Base-by-base conservation (phyloP, 2,888 invertebrate species). In the Archips crataeganus region DNA sequence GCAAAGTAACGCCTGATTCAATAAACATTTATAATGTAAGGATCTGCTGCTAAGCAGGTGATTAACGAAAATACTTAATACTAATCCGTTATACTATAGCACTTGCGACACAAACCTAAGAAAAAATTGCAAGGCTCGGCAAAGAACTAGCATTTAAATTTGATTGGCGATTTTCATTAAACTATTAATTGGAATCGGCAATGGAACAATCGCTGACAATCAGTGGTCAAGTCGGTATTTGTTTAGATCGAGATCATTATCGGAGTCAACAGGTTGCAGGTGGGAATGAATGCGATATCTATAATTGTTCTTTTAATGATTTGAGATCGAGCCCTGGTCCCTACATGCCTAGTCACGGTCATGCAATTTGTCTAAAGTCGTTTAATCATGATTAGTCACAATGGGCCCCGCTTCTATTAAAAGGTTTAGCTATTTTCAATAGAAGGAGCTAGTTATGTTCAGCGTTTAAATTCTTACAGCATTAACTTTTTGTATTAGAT, bases 351-450 rank as follows among this genome's bases (percentile, higher is more conserved):
- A 94, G 94, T 95, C 94, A 95, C 85, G 94, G 89, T 82, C 91
- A 92, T 91, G 94, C 94, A 95, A 95, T 94, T 94, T 94, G 93
- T 94, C 93, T 93, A 92, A 92, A 92, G 90, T 91, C 94, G 91
- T 94, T 94, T 94, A 91, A 94, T 94, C 94, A 93, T 94, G 94
- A 94, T 94, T 93, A 93, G 93, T 93, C 93, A 94, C 94, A 94
- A 94, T 93, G 88, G 90, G 86, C 85, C 84, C 89, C 88, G 88
- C 89, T 90, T 87, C 90, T 89, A 89, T 91, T 90, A 91, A 90
- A 91, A 87, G 89, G 86, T 89, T 85, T 89, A 90, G 87, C 86
- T 85, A 87, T 85, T 87, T 89, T 87, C 84, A 89, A 91, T 85
- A 81, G 85, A 85, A 88, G 87, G 79, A 86, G 83, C 85, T 86